Conservation (phyloP, 1,140 invertebrate species). For the Calliphora vicina region DNA sequence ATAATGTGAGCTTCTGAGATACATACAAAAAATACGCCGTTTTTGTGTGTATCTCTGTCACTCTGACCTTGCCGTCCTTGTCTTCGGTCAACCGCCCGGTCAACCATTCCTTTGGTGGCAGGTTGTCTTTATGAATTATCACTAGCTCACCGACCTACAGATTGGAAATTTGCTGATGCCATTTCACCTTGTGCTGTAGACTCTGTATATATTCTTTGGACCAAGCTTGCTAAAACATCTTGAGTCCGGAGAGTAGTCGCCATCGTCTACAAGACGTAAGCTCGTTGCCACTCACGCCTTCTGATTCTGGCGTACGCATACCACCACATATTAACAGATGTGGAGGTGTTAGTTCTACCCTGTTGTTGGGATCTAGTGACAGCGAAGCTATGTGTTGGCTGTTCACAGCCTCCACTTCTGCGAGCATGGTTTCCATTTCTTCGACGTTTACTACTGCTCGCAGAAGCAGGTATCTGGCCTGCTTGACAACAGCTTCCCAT, state of each 20-base stretch:
- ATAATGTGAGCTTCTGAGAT: conserved; percentile 35
- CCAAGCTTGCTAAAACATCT: background rate
- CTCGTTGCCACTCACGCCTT: background rate
- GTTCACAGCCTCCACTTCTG: conserved; percentile 31
- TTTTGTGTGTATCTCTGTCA: conserved; percentile 52
- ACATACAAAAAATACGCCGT: conserved; percentile 38
- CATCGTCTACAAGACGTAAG: no score
- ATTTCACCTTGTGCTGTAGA: background rate
- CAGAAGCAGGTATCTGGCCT: conserved; percentile 5
- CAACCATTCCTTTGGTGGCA: background rate
- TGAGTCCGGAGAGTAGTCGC: no score
- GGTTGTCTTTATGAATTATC: background rate
- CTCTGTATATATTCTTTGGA: background rate
- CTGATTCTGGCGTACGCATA: background rate
- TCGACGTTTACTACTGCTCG: conserved; percentile 13
- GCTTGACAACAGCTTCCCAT: conserved; percentile 20
- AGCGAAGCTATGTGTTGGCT: conserved; percentile 8
- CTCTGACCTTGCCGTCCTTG: conserved; percentile 55
- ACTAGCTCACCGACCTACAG: no score
- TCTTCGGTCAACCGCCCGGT: background rate
- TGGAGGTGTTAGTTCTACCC: conserved; percentile 45
- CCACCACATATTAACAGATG: conserved; percentile 48
- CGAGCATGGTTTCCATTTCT: conserved; percentile 33
- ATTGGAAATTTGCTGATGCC: no score
- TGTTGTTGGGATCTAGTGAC: conserved; percentile 40